Evolutionary conservation across 2,888 invertebrate species (phyloP).

Genomic region (Desoria tigrina): DNA sequence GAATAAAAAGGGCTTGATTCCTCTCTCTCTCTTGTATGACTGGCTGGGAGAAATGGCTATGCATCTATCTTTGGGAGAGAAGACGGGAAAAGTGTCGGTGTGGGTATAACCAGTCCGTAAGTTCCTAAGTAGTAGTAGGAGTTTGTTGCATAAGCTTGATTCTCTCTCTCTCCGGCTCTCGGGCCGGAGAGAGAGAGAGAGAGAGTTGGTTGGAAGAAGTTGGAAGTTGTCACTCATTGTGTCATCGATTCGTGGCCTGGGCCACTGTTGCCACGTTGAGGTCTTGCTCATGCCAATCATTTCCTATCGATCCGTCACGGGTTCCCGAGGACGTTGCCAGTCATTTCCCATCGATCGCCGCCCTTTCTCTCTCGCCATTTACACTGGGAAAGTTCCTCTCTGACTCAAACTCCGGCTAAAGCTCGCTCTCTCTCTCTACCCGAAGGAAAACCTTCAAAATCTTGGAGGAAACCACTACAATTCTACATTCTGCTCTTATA

Average conservation of each 20-base stretch:
- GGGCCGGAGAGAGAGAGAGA: background rate
- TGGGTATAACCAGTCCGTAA: too few species aligned
- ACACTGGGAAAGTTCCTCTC: background rate
- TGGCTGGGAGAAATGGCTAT: too few species aligned
- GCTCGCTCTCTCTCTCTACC: slow-evolving; percentile 2
- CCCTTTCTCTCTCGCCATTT: slow-evolving; percentile 6
- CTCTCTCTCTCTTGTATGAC: too few species aligned
- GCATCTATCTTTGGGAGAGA: too few species aligned
- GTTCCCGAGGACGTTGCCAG: slow-evolving; percentile 50
- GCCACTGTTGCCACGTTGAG: slow-evolving; percentile 51
- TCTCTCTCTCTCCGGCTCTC: background rate
- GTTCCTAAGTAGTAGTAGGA: slow-evolving; percentile 1
- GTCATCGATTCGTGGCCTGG: slow-evolving; percentile 43
- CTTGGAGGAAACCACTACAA: background rate
- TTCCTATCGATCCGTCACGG: slow-evolving; percentile 52
- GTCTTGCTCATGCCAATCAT: slow-evolving; percentile 53
- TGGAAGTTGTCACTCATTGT: slow-evolving; percentile 50
- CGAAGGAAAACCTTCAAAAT: background rate
- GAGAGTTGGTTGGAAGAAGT: slow-evolving; percentile 38
- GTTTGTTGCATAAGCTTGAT: background rate
- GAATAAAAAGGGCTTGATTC: too few species aligned
- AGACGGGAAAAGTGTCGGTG: too few species aligned
- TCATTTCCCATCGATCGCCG: slow-evolving; percentile 51
- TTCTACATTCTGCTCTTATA: background rate
- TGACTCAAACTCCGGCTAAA: background rate